Evolutionary conservation across 2,113 vertebrate species (phyloP), one percentile per base, ranked within the genome.

Genomic region (Heliornis fulica): DNA sequence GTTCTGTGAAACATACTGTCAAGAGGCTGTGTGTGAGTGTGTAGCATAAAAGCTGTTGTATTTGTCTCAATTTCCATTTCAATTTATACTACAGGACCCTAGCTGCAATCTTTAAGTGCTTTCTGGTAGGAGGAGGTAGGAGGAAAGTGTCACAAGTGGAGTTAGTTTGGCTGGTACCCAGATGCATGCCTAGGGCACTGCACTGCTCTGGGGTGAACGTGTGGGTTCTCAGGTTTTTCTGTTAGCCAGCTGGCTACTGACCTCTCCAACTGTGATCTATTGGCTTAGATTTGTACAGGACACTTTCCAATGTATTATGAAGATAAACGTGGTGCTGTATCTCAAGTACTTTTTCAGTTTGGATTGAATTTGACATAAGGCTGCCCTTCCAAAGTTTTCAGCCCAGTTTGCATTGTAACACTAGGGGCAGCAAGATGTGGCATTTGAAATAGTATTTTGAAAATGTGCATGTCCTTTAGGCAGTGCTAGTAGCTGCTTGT

Each of bases 391-490:
- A 8, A 40, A 64, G 13, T 51, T 68, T 89, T 61, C 54, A 48
- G 18, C 48, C 51, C 38, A 11, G 3, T 75, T 41, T 75, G 20
- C 7, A 6, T 48, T 83, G 76, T 69, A 28, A 32, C 18, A 0
- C 25, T 32, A 5, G 4, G 23, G 38, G 32, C 61, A 51, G 7
- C 9, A 31, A 57, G 59, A 83, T 11, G 17, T 60, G 45, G 15
- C 13, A 17, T 60, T 63, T 72, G 28, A 23, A 65, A 4, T 5
- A 32, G 54, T 4, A 22, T 76, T 87, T 69, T 88, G 45, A 22
- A 74, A 54, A 59, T 9, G 5, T 1, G 0, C 17, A 13, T 1
- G 2, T 45, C 68, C 15, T 76, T 46, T 13, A 32, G 53, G 36
- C 25, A 36, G 7, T 40, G 25, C 28, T 40, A 10, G 5, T 19